A percentile compares a stretch with the other conserved stretches of the same genome.
Conservation (phyloP, 2,797 vertebrate genomes). For the Synanceia verrucosa region DNA sequence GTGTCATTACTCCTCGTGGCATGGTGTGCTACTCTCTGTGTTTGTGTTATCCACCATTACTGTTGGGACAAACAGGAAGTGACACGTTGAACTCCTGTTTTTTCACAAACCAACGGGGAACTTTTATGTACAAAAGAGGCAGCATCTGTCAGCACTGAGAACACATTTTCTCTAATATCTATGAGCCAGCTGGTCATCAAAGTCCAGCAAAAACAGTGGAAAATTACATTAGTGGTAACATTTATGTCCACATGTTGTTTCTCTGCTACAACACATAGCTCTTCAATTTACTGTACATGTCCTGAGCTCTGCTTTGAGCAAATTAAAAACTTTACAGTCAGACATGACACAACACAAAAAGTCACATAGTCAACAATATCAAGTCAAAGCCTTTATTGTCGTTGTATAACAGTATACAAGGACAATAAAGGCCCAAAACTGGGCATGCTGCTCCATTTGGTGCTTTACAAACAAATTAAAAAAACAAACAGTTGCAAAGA, state of each 20-base stretch:
- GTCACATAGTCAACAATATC: no score
- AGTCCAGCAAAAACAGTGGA: conserved; percentile 8
- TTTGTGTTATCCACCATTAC: conserved; percentile 33
- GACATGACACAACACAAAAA: no score
- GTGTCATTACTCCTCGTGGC: conserved; percentile 34
- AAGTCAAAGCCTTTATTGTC: no score
- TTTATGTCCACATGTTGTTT: conserved; percentile 10
- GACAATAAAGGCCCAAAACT: no score
- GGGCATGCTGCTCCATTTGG: no score
- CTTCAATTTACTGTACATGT: not conserved
- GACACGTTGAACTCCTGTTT: conserved; percentile 2
- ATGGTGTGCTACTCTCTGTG: not conserved
- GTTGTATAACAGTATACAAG: no score
- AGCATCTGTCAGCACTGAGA: conserved; percentile 27
- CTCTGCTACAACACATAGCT: conserved; percentile 3
- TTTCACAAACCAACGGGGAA: not conserved
- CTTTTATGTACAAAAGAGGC: not conserved
- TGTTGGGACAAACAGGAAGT: conserved; percentile 27
- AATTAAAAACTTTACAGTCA: no score
- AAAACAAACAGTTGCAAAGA: no score
- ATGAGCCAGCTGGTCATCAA: conserved; percentile 30
- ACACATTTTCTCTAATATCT: conserved; percentile 21
- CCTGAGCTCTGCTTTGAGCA: not conserved
- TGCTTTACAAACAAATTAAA: no score
- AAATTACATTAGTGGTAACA: not conserved